phyloP scores from a whole-genome alignment of 1,140 invertebrate genomes.

The Ips typographus region DNA sequence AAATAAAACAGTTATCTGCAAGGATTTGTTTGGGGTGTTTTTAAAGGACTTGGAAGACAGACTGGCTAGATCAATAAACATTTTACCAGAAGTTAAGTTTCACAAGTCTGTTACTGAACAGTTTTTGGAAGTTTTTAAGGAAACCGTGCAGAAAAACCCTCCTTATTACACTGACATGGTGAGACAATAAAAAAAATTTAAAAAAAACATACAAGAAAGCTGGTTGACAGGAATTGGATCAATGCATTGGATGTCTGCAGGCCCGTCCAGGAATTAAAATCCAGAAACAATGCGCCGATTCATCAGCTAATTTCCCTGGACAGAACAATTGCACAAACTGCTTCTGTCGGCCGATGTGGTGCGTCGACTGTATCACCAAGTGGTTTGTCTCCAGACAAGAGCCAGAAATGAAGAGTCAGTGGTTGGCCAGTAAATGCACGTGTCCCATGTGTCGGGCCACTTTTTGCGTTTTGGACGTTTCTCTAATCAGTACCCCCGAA shows the following conservation, averaged over 20 bases:
- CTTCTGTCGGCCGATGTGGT: constrained; percentile 87
- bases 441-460: constrained; percentile 85
- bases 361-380: constrained; percentile 79
- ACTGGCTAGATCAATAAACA: constrained; percentile 69
- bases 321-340: constrained; percentile 58
- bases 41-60: constrained; percentile 72
- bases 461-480: constrained; percentile 87
- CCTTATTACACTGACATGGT: constrained; percentile 68
- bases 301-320: constrained; percentile 27
- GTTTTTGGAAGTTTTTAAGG: constrained; percentile 81
- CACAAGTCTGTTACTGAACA: constrained; percentile 78
- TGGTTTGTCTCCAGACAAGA: constrained; percentile 89
- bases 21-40: not conserved
- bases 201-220: constrained; percentile 9
- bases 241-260: constrained; percentile 88
- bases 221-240: constrained; percentile 66
- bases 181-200: constrained; percentile 40
- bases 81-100: constrained; percentile 77
- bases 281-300: constrained; percentile 65
- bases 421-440: constrained; percentile 83
- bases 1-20: not conserved
- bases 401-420: constrained; percentile 68
- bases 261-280: constrained; percentile 78
- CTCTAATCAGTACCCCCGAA: constrained; percentile 38
- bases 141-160: constrained; percentile 73